A percentile compares a stretch with the other conserved stretches of the same genome.
phyloP scores from a whole-genome alignment of 2,888 invertebrate species.

The Agrotis exclamationis region DNA sequence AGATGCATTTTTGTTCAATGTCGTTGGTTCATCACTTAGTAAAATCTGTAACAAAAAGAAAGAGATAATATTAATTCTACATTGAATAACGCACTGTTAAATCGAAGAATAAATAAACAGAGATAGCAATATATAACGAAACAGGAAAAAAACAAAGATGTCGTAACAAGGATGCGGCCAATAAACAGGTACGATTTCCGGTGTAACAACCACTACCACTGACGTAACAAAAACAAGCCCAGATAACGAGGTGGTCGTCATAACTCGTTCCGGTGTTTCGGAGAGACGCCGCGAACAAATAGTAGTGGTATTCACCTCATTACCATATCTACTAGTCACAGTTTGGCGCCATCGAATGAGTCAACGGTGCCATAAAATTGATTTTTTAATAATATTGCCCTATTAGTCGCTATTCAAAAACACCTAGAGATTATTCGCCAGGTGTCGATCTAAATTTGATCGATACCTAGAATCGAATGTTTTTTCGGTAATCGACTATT shows the following conservation, averaged over 20 bases:
- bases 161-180: slow-evolving; percentile 77
- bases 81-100: slow-evolving; percentile 18
- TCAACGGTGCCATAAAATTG: slow-evolving; percentile 77
- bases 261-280: slow-evolving; percentile 69
- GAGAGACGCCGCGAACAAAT: slow-evolving; percentile 66
- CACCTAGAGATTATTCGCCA: slow-evolving; percentile 52
- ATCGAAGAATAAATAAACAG: slow-evolving; percentile 35
- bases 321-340: slow-evolving; percentile 76
- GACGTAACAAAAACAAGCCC: slow-evolving; percentile 74
- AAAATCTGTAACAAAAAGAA: slow-evolving; percentile 82
- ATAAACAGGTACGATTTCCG: slow-evolving; percentile 85
- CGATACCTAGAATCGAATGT: slow-evolving; percentile 21
- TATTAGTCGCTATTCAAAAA: slow-evolving; percentile 71
- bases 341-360: slow-evolving; percentile 78
- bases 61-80: slow-evolving; percentile 30
- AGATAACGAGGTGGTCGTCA: slow-evolving; percentile 69
- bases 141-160: slow-evolving; percentile 70
- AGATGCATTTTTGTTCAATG: slow-evolving; percentile 81
- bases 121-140: slow-evolving; percentile 62
- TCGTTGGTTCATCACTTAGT: slow-evolving; percentile 79
- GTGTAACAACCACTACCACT: slow-evolving; percentile 71
- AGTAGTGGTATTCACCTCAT: slow-evolving; percentile 72
- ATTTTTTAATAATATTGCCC: slow-evolving; percentile 73
- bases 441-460: slow-evolving; percentile 45
- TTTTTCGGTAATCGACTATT: slow-evolving; percentile 42